Evolutionary conservation across 2,888 invertebrate species (phyloP), one percentile per base, ranked within the genome.

Genomic region (Netelia fuscicornis): DNA sequence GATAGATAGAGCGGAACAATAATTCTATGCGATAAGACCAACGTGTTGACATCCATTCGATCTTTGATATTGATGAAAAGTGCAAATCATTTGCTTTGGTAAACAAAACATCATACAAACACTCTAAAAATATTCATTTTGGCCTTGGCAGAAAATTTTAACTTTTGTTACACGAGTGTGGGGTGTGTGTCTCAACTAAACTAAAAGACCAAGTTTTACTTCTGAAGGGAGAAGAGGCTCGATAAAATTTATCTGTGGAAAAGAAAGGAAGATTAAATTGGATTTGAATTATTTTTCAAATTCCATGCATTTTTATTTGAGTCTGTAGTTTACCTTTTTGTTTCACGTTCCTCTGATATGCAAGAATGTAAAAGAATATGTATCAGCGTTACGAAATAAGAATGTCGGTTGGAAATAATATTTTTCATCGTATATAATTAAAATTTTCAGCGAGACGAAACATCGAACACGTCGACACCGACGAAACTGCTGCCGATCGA

Each of bases 401-500:
- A 56, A 20, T 9, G 20, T 56, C 48, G 2, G 5, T 20, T 10
- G 62, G 13, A 67, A 6, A 44, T 20, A 20, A 20, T 2, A 44
- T 6, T 48, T 13, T 17, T 48, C 23, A 48, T 10, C 44, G n/a
- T 20, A 1, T 10, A 13, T 44, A 72, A 37, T 62, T 9, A 1
- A 75, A 78, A 75, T 84, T 94, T 94, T 48, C 92, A 94, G 94
- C 94, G 94, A 91, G 94, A 94, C 89, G 94, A 94, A 91, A 93
- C 94, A 64, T 93, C 93, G 2, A 93, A 93, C 68, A 90, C 92
- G 2, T 92, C 92, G 13, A 92, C 92, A 6, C 92, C 93, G n/a
- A 92, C 93, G 20, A 93, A 93, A 85, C 86, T 93, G 62, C 87
- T 94, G 81, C 93, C 93, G 20, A 93, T 94, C 56, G 94, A 94